Evolutionary conservation across 2,797 vertebrate genomes (phyloP).

Genomic region (Alca torda): DNA sequence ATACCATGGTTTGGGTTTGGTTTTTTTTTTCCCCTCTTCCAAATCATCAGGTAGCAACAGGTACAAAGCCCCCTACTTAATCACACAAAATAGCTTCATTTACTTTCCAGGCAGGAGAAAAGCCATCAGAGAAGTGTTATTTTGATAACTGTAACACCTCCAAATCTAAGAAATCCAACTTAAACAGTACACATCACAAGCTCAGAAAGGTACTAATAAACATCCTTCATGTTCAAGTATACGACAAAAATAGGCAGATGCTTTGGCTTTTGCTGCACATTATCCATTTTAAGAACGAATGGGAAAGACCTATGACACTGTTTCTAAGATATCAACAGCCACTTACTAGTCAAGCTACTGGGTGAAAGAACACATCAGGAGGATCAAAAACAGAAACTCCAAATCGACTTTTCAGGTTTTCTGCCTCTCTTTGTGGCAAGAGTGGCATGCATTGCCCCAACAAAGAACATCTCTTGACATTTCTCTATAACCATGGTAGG

Average conservation of each 20-base stretch:
- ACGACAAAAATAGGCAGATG: neutral
- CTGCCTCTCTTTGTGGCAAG: neutral
- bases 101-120: neutral
- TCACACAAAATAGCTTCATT: neutral
- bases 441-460: neutral
- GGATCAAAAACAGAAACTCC: neutral
- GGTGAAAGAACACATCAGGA: neutral
- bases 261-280: neutral
- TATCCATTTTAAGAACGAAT: neutral
- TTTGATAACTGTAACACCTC: neutral
- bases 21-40: too few species aligned
- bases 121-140: neutral
- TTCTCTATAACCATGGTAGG: neutral
- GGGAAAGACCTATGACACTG: neutral
- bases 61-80: neutral
- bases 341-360: neutral
- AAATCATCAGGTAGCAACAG: neutral
- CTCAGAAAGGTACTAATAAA: neutral
- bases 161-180: neutral
- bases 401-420: neutral
- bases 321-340: neutral
- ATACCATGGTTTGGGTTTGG: neutral
- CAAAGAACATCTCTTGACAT: neutral
- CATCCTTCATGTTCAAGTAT: neutral
- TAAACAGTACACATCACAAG: neutral